Evolutionary conservation across 2,113 vertebrate genomes (phyloP), one percentile per base, ranked within the genome.

Genomic region (Nothocercus nigrocapillus): DNA sequence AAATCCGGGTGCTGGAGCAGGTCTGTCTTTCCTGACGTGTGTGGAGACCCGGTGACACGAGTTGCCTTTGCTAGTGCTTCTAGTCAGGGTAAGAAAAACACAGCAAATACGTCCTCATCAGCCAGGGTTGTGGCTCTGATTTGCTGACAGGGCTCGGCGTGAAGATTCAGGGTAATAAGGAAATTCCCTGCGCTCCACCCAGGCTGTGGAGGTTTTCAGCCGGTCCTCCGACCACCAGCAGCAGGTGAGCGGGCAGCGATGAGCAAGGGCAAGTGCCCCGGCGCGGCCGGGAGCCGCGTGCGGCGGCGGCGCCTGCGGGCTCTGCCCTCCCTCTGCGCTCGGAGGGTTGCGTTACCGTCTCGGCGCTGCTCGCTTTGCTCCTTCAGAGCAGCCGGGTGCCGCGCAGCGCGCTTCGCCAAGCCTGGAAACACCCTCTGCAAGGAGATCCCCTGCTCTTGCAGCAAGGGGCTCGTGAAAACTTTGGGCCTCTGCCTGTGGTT

Each of bases 331-430:
- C 17, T 54, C 36, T 81, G 22, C 19, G 88, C 53, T 66, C 79
- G 76, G 86, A 90, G 76, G 18, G 3, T 47, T 95, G 89, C 58
- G 75, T 87, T 93, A 72, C 80, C 13, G 45, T 74, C 49, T 93
- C 91, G 93, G 91, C 95, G 77, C 58, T 93, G 38, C 85, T 93
- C 89, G 30, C 95, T 97, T 94, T 82, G 67, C 47, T 94, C 32
- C 72, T 85, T 94, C 76, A 89, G 88, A 90, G 34, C 44, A 91
- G 64, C 70, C 93, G 96, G 88, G 78, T 93, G 86, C 61, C 85
- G 32, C 63, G 73, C 47, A 72, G 75, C 63, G 67, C 66, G 89
- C 45, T 82, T 82, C 80, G 90, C 85, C 63, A 89, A 79, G 40
- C 56, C 13, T 81, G 69, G 63, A 94, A 95, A 86, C 32, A 42